Percentiles rank a stretch among this genome's conserved stretches.
Conservation (phyloP, 2,797 vertebrate species). For the Antennarius maculatus region DNA sequence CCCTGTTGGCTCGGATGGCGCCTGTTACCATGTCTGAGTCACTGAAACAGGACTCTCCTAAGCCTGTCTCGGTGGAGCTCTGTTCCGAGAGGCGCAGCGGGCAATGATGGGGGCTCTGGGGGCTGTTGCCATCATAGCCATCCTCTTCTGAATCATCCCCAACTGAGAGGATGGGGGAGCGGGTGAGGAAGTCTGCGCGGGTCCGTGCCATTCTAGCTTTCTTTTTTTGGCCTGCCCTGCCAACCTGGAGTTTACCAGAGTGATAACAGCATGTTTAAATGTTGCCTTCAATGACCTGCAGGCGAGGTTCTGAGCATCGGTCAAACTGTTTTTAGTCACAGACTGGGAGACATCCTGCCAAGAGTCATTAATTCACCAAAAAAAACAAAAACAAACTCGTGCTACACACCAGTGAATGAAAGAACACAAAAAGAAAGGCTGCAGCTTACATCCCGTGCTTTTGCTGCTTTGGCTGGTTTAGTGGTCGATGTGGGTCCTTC, state of each 20-base stretch:
- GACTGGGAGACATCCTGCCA: not conserved
- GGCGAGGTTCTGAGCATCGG: conserved; percentile 22
- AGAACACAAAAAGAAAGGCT: not conserved
- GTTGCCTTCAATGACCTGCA: conserved; percentile 1
- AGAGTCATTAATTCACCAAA: conserved; percentile 26
- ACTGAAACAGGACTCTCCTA: conserved; percentile 94
- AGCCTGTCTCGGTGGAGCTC: conserved; percentile 79
- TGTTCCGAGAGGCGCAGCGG: conserved; percentile 86
- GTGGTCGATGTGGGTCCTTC: conserved; percentile 51
- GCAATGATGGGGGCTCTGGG: conserved; percentile 83
- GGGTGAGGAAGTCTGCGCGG: conserved; percentile 99
- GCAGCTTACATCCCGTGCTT: conserved; percentile 72
- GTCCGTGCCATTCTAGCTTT: conserved; percentile 99
- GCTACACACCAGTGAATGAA: not conserved
- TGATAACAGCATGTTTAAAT: conserved; percentile 83
- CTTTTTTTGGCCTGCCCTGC: conserved; percentile 93
- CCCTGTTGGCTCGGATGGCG: conserved; percentile 45
- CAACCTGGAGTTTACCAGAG: conserved; percentile 89
- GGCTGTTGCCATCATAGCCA: conserved; percentile 86
- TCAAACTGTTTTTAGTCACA: conserved; percentile 11
- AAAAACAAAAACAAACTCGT: conserved; percentile 34
- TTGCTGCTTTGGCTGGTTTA: conserved; percentile 70
- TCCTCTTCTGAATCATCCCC: conserved; percentile 96
- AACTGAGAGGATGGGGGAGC: conserved; percentile 87
- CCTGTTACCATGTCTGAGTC: conserved; percentile 99